Evolutionary conservation across 2,888 invertebrate species (phyloP), one percentile per base, ranked within the genome.

Genomic region (Ochlodes sylvanus): DNA sequence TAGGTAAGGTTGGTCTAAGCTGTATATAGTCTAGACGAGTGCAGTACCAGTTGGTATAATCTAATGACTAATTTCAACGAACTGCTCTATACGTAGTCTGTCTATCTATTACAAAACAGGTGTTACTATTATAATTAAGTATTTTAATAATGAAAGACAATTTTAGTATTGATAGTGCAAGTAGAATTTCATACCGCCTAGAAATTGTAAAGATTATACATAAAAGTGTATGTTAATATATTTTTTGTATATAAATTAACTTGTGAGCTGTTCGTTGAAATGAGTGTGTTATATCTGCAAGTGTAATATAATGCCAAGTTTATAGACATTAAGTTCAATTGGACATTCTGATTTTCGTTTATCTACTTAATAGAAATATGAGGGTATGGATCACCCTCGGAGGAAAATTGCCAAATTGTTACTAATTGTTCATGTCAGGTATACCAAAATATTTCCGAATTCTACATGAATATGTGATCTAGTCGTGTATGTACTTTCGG

Each of bases 401-500:
- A 79, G 80, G 82, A 78, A 81, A 83, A 86, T 90, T 89, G 91
- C 92, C 92, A 91, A 91, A 91, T 89, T 89, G 86, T 90, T 85
- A 71, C 61, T 87, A 85, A 86, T 86, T 85, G 87, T 89, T 87
- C 74, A 85, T 88, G 80, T 87, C 83, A 83, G 89, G 86, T 90
- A 88, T 91, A 91, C 91, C 92, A 91, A 92, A 92, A 89, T 90
- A 78, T 86, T 92, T 93, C 93, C 92, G 93, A 93, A 93, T 90
- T 90, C 92, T 93, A 86, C 93, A 93, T 93, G 93, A 92, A 91
- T 88, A 92, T 90, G 86, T 89, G 87, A 92, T 93, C 93, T 93
- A 93, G 93, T 92, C 93, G 83, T 92, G 92, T 93, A 92, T 91
- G 92, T 92, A 89, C 90, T 92, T 90, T 93, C 93, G 93, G 93